Evolutionary conservation across 2,113 vertebrate species (phyloP), one percentile per base, ranked within the genome.

Genomic region (Microcebus lehilahytsara): DNA sequence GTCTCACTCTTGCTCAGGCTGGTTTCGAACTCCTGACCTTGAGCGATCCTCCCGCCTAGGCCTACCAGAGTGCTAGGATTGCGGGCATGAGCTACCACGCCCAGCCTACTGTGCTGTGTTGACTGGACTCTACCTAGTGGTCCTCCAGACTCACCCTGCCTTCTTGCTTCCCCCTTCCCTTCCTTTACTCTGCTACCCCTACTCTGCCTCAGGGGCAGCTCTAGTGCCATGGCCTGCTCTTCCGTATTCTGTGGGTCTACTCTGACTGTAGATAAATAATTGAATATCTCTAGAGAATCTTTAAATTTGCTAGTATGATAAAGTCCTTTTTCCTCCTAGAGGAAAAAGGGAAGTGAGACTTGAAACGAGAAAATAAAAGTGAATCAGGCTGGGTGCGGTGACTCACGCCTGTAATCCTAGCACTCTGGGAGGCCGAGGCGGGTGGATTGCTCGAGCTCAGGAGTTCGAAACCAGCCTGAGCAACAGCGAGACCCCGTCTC

Each of bases 21-120:
- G 46, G 46, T 46, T 46, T 46, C 1, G 8, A 46, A 46, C 46
- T 46, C 46, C 42, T 46, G 42, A 46, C 42, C 42, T 46, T 9
- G 46, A 46, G 7, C 46, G 1, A 9, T 46, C 46, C 46, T 9
- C 46, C 46, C 8, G 8, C 46, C 46, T 46, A 0, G 46, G 46
- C 46, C 46, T 46, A 1, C 46, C 46, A 46, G 46, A 46, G 46
- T 46, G 46, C 46, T 46, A 46, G 46, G 8, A 46, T 46, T 46
- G 1, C 1, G 1, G 46, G 7, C 46, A 1, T 46, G 46, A 46
- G 46, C 46, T 9, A 46, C 1, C 46, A 9, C 1, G 1, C 46
- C 46, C 46, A 46, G 46, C 46, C 51, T 32, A 14, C 20, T 60
- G 2, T n/a, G 27, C 34, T 78, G 32, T 46, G 37, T 53, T 77